These are phyloP conservation scores for Trochalopteron elliotii DNA, from an alignment of 2,113 vertebrate genomes.

Conservation along the genomic window DNA sequence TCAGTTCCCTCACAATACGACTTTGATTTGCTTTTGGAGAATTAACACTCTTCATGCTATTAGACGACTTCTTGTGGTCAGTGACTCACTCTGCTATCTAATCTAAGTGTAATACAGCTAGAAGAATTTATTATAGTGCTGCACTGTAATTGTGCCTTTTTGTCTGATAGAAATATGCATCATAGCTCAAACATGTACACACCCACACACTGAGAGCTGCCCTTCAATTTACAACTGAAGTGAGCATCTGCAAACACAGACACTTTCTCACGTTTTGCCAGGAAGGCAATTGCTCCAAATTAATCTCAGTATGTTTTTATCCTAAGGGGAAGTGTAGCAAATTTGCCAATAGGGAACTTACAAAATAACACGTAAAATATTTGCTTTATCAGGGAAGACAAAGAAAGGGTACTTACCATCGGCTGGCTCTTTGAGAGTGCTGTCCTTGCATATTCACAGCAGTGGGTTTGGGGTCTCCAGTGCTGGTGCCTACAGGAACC, in stretches of 20 bases:
- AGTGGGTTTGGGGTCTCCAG: conserved; percentile 50
- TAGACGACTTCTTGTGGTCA: not conserved
- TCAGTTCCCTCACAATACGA: not conserved
- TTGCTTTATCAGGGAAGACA: not conserved
- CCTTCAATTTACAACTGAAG: not conserved
- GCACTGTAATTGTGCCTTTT: not conserved
- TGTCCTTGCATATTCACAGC: conserved; percentile 67
- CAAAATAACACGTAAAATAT: not conserved
- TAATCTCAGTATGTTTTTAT: not conserved
- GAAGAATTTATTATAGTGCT: not conserved
- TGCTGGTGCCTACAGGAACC: conserved; percentile 44
- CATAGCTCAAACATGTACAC: not conserved
- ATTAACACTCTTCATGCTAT: not conserved
- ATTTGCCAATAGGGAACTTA: not conserved
- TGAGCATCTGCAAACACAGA: not conserved
- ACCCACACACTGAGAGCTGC: not conserved
- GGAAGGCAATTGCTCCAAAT: not conserved
- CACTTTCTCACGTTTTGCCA: not conserved
- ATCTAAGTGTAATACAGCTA: not conserved
- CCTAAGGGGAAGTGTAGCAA: rapidly evolving
- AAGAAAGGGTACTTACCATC: conserved; percentile 12
- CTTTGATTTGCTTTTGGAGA: not conserved
- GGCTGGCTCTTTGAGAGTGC: conserved; percentile 56
- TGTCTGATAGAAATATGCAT: not conserved
- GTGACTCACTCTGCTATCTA: not conserved